Evolutionary conservation across 2,113 vertebrate genomes (phyloP).

Genomic region (Cyprinodon brontotheroides): DNA sequence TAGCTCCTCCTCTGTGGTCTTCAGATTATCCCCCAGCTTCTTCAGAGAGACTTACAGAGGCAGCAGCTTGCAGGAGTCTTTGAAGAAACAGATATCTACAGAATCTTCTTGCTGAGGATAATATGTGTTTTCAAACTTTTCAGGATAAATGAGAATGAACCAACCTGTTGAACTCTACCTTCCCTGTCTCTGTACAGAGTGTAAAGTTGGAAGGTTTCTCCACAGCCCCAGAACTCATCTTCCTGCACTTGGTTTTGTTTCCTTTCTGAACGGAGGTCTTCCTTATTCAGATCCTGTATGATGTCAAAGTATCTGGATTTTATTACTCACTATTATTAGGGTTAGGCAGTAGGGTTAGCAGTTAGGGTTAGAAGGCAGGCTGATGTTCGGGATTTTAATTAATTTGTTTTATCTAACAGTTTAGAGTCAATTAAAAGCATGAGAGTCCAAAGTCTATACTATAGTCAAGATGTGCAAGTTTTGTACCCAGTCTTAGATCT

Average conservation of each 20-base stretch:
- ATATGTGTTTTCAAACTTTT: neutral
- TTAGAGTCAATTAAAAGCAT: neutral
- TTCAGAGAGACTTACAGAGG: constrained; percentile 86
- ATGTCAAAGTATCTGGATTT: neutral
- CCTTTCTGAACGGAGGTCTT: constrained; percentile 39
- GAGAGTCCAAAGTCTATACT: neutral
- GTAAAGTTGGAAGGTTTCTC: constrained; percentile 86
- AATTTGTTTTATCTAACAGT: neutral
- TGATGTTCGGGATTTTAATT: neutral
- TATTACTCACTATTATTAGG: neutral
- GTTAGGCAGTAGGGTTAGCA: no score
- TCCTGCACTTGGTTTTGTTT: constrained; percentile 49
- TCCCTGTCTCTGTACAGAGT: constrained; percentile 87
- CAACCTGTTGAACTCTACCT: constrained; percentile 88
- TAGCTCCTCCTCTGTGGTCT: constrained; percentile 86
- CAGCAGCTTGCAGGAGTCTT: constrained; percentile 88
- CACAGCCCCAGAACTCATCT: constrained; percentile 59
- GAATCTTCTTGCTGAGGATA: neutral
- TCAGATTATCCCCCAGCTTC: constrained; percentile 87
- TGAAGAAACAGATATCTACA: neutral
- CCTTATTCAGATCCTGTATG: constrained; percentile 24
- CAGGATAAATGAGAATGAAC: neutral
- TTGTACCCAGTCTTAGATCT: neutral
- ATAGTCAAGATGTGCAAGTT: neutral
- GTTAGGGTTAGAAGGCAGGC: neutral